phyloP scores from a whole-genome alignment of 2,888 invertebrate species.

The Leptothorax acervorum region DNA sequence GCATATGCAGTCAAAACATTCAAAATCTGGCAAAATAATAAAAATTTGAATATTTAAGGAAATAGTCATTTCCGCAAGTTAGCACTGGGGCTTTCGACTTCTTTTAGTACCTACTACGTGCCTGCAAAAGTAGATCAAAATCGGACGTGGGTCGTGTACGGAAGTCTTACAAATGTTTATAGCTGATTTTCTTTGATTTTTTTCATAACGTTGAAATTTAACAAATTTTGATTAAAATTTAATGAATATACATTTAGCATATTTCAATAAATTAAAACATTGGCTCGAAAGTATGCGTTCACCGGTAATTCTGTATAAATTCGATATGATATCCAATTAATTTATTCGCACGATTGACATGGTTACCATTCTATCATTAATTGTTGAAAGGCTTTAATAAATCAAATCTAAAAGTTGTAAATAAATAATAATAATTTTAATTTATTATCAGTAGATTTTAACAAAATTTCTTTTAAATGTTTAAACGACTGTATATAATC shows the following conservation, averaged over 20 bases:
- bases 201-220: neutral
- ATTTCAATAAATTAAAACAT: conserved; percentile 21
- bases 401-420: neutral
- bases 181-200: neutral
- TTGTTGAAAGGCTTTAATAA: neutral
- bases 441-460: neutral
- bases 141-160: too few species aligned
- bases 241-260: conserved; percentile 5
- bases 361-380: conserved; percentile 27
- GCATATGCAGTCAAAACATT: too few species aligned
- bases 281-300: neutral
- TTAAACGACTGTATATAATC: neutral
- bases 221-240: conserved; percentile 6
- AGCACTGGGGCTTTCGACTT: too few species aligned
- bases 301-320: conserved; percentile 19
- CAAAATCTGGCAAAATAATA: too few species aligned
- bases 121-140: too few species aligned
- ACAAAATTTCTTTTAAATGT: neutral
- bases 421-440: conserved; percentile 16
- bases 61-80: too few species aligned
- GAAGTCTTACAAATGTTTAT: too few species aligned
- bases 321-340: conserved; percentile 24
- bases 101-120: too few species aligned
- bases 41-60: too few species aligned
- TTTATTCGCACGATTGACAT: conserved; percentile 1